Percentiles rank a stretch among this genome's conserved stretches.
These are phyloP conservation scores for Diploptera punctata DNA, from an alignment of 2,888 invertebrate species.

Conservation along the genomic window DNA sequence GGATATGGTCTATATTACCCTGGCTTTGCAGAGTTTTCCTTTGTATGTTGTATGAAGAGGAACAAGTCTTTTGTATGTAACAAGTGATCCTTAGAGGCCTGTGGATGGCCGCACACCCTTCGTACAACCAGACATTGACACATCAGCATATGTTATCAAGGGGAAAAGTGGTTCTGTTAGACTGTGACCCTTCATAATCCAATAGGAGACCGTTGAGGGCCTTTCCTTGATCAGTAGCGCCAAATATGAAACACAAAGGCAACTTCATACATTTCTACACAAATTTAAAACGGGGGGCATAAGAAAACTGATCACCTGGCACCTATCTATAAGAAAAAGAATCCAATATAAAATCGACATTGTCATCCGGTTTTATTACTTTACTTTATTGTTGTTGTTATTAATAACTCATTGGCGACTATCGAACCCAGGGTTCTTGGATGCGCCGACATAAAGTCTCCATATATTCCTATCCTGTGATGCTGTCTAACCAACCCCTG, in stretches of 20 bases:
- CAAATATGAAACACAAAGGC: slow-evolving; percentile 9
- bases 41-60: slow-evolving; percentile 12
- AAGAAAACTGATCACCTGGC: too few species aligned
- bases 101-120: not conserved
- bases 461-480: too few species aligned
- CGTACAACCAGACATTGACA: slow-evolving; percentile 4
- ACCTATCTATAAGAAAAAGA: too few species aligned
- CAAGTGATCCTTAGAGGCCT: slow-evolving; percentile 38
- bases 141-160: slow-evolving; percentile 9
- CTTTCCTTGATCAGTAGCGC: not conserved
- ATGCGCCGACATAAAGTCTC: too few species aligned
- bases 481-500: too few species aligned
- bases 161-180: not conserved
- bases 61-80: slow-evolving; percentile 34
- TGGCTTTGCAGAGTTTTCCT: slow-evolving; percentile 11
- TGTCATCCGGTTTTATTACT: too few species aligned
- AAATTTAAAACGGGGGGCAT: too few species aligned
- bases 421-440: too few species aligned
- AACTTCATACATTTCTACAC: not conserved
- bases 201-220: slow-evolving; percentile 11
- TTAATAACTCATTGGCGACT: too few species aligned
- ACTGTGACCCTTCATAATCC: slow-evolving; percentile 6
- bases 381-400: too few species aligned
- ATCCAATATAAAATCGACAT: too few species aligned
- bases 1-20: slow-evolving; percentile 7